Base-by-base conservation (phyloP, 1,140 invertebrate genomes). In the Heliconius eleuchia region DNA sequence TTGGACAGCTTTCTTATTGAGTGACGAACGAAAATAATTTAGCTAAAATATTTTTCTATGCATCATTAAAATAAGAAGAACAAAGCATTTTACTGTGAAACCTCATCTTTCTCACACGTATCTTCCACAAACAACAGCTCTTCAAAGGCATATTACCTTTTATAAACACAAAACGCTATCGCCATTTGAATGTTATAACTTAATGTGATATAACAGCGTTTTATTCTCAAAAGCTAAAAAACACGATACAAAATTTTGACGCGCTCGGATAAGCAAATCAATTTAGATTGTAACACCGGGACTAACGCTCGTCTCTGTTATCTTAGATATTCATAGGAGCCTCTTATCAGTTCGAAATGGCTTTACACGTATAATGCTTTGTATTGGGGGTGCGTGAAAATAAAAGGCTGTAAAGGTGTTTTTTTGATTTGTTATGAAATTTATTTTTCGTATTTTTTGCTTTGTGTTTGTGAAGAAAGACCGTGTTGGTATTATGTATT, bases 261-360 rank as follows among this genome's bases (percentile, higher is more conserved):
- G 74, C 52, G 55, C 52, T 60, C 30, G 9, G 3, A 60, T 19
- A 30, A 50, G 74, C 55, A 71, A 77, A 77, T 77, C 76, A 77
- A 77, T 77, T 77, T 77, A 71, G 42, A 76, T 23, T 60, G 76
- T 77, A 71, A 77, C 76, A 71, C 46, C 76, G 39, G 52, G 76
- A 77, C 66, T 34, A 77, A 77, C 27, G 71, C 34, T 11, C 23
- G 19, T 42, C n/a, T 55, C 11, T 66, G 39, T 52, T 46, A 30
- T 50, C 42, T 73, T 73, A 73, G 76, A 78, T 73, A 78, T 78
- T 78, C 76, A 73, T 72, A 77, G 34, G 37, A 73, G 76, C 46
- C 27, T 73, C 23, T 73, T 57, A 78, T 50, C 71, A 78, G 39
- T 73, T 73, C 60, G 18, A 13, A 27, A 71, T 27, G 42, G 76